Evolutionary conservation across 2,113 vertebrate genomes (phyloP).

Genomic region (Alectura lathami): DNA sequence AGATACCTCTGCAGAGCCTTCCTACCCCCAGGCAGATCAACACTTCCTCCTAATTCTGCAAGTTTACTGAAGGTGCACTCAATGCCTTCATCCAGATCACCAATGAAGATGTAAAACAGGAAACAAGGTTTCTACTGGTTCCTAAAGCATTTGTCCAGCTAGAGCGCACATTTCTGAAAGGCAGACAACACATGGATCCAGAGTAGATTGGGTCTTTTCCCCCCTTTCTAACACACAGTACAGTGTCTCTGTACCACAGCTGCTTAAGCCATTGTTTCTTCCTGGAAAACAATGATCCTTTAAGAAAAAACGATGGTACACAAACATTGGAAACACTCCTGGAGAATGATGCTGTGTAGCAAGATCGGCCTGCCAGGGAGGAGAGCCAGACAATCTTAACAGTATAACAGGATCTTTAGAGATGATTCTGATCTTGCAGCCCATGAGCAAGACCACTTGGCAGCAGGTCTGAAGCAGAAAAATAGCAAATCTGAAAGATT

Average conservation of each 20-base stretch:
- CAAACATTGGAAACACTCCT: not conserved
- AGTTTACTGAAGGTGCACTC: too few species aligned
- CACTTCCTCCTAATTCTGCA: too few species aligned
- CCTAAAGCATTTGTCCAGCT: not conserved
- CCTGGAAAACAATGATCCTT: not conserved
- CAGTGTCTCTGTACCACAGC: not conserved
- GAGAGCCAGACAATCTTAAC: not conserved
- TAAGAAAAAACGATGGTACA: not conserved
- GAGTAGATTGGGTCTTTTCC: not conserved
- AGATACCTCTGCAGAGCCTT: too few species aligned
- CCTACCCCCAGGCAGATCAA: too few species aligned
- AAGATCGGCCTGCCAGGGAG: not conserved
- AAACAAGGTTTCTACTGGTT: not conserved
- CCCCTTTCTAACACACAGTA: not conserved
- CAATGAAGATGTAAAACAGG: too few species aligned
- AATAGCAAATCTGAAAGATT: not conserved
- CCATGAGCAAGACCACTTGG: not conserved
- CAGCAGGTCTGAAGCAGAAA: not conserved
- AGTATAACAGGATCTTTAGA: not conserved
- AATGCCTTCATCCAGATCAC: too few species aligned
- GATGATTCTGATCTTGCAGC: not conserved
- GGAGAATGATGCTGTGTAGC: not conserved
- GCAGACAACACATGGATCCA: fast-evolving
- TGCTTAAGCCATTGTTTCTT: not conserved
- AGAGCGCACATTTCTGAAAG: not conserved